phyloP scores from a whole-genome alignment of 2,888 invertebrate genomes.

The Hirtodrosophila confusa region DNA sequence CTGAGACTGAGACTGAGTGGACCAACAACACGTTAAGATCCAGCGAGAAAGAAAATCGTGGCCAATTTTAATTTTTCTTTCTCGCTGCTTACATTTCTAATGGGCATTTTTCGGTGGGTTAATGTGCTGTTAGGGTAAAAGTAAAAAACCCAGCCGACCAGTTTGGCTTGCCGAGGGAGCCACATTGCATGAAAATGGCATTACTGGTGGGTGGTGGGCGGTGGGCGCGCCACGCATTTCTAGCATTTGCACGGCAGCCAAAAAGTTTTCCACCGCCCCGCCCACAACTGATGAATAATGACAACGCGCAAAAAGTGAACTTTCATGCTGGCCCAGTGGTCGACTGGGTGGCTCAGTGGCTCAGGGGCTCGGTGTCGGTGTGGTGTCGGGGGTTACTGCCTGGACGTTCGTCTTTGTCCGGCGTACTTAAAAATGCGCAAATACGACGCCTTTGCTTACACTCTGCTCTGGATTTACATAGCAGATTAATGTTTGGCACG shows the following conservation, averaged over 20 bases:
- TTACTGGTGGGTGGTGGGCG: constrained; percentile 20
- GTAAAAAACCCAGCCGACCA: constrained; percentile 35
- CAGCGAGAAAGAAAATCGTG: constrained; percentile 79
- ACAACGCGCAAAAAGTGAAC: constrained; percentile 72
- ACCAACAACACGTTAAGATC: constrained; percentile 42
- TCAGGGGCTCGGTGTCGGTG: neutral
- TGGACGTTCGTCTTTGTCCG: constrained; percentile 39
- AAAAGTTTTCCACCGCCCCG: constrained; percentile 15
- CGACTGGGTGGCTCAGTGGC: constrained; percentile 21
- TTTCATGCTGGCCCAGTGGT: constrained; percentile 48
- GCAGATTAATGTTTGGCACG: constrained; percentile 61
- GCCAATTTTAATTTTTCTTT: constrained; percentile 83
- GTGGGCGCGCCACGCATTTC: constrained; percentile 18
- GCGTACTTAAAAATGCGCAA: constrained; percentile 66
- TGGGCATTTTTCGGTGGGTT: constrained; percentile 77
- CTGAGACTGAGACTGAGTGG: constrained; percentile 3
- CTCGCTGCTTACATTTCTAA: constrained; percentile 71
- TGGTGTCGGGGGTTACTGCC: constrained; percentile 3
- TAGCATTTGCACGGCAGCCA: constrained; percentile 52
- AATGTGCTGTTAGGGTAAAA: constrained; percentile 79
- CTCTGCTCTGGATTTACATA: constrained; percentile 68
- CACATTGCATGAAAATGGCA: constrained; percentile 52
- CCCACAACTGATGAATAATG: constrained; percentile 78
- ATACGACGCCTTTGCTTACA: constrained; percentile 62
- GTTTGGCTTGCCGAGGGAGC: constrained; percentile 6